Evolutionary conservation across 2,888 invertebrate species (phyloP).

Genomic region (Alentia gelatinosa): DNA sequence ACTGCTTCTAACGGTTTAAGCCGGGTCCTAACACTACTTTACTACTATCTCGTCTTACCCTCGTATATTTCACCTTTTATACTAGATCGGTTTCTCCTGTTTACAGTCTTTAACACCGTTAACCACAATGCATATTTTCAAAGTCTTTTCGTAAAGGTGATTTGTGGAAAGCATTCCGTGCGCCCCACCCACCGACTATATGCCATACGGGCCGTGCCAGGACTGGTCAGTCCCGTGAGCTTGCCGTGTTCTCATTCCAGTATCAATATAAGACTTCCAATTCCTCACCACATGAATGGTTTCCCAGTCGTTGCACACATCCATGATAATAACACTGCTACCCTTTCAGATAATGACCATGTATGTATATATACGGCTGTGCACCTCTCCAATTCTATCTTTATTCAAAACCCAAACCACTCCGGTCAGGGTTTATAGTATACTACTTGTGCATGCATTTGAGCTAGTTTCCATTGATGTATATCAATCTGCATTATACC

Average conservation of each 20-base stretch:
- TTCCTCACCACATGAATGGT: neutral
- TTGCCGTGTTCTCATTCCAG: conserved; percentile 27
- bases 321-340: neutral
- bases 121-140: neutral
- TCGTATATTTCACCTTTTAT: neutral
- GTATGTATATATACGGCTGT: conserved; percentile 45
- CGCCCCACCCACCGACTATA: neutral
- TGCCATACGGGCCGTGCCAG: neutral
- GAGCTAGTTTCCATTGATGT: conserved; percentile 43
- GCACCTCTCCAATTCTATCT: conserved; percentile 30
- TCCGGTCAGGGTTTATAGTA: neutral
- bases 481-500: conserved; percentile 29
- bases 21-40: neutral
- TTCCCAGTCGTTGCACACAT: neutral
- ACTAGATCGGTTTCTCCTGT: neutral
- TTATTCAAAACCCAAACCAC: neutral
- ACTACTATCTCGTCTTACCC: neutral
- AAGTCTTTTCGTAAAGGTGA: neutral
- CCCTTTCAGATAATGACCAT: conserved; percentile 41
- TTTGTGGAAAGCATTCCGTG: neutral
- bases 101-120: neutral
- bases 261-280: neutral
- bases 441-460: conserved; percentile 19
- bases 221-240: neutral
- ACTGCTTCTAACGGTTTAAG: neutral